These are phyloP conservation scores for Phoebastria nigripes DNA, from an alignment of 2,797 vertebrate species.

Conservation along the genomic window DNA sequence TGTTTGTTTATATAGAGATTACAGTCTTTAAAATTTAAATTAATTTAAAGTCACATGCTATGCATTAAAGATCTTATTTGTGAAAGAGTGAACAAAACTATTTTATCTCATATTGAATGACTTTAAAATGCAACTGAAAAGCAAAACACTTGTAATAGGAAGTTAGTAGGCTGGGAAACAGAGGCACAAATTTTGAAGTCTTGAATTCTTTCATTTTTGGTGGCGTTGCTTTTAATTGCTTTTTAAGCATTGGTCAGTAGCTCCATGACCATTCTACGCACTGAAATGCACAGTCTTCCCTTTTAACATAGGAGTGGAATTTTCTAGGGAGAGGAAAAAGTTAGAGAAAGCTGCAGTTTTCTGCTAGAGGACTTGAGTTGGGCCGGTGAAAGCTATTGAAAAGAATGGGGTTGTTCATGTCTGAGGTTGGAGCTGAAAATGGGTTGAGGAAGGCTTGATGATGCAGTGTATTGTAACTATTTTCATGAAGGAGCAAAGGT, in stretches of 20 bases:
- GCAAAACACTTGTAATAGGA: not conserved
- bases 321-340: not conserved
- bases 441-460: not conserved
- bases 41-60: not conserved
- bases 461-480: not conserved
- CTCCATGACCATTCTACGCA: not conserved
- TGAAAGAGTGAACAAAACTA: not conserved
- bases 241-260: accelerated
- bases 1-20: not conserved
- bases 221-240: not conserved
- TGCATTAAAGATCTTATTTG: not conserved
- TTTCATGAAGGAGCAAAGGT: not conserved
- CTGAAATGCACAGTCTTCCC: accelerated
- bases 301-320: not conserved
- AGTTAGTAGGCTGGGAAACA: not conserved
- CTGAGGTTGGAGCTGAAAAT: not conserved
- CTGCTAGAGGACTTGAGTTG: not conserved
- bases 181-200: not conserved
- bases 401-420: accelerated
- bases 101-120: not conserved
- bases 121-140: not conserved
- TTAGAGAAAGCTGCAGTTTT: not conserved
- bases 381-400: not conserved
- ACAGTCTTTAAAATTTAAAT: not conserved
- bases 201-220: not conserved